Evolutionary conservation across 2,797 vertebrate genomes (phyloP), one percentile per base, ranked within the genome.

Genomic region (Distichodus sexfasciatus): DNA sequence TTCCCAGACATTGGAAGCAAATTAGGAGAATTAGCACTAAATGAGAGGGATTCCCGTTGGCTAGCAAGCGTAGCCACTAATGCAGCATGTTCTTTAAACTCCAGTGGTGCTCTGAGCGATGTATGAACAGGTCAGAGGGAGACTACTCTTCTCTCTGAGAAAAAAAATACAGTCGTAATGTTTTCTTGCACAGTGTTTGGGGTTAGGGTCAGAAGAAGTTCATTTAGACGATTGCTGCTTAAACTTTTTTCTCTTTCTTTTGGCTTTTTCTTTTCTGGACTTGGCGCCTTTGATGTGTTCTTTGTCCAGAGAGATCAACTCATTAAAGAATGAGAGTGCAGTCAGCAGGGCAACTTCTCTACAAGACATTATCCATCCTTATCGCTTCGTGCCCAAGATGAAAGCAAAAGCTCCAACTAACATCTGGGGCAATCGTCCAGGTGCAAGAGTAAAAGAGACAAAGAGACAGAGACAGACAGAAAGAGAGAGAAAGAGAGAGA

Each of bases 221-320:
- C 71, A 73, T 40, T 55, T 61, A 12, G 29, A 54, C 7, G 47
- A 33, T 17, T 38, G 7, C 12, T 14, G 40, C 53, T 60, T 35
- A 46, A 3, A 29, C 48, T 6, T 8, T 3, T 19, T 29, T 48
- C n/a, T 28, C 6, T 35, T 40, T 64, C 29, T 47, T 51, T 55
- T 29, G 29, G 41, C 59, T 21, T n/a, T 38, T 44, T 23, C 47
- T 66, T 46, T 4, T n/a, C 53, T 35, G 44, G 29, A n/a, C 21
- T 54, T 1, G 9, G 51, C 9, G 7, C 14, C 36, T 71, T 71
- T 71, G 35, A 40, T 14, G 17, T 41, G 26, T 26, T 38, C 12
- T 55, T 73, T 54, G 40, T 74, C 33, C 19, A 48, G 40, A 68
- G 24, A 62, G 58, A 17, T 68, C 48, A 61, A 55, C 60, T 29